Conservation (phyloP, 2,888 invertebrate genomes). For the Cheilosia vernalis region DNA sequence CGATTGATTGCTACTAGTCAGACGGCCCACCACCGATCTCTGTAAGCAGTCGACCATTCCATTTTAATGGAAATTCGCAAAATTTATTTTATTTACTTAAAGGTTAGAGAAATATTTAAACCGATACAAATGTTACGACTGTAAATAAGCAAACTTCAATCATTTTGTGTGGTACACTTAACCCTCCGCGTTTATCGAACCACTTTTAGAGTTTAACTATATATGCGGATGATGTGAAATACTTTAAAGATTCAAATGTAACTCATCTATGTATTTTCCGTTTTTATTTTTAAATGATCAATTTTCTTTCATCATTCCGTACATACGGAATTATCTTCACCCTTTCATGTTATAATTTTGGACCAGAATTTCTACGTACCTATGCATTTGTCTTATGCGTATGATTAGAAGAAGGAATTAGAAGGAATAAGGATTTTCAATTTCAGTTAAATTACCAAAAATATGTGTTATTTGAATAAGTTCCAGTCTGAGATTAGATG, state of each 20-base stretch:
- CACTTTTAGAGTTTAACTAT: slow-evolving; percentile 19
- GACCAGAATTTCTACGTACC: neutral
- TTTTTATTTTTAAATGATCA: slow-evolving; percentile 37
- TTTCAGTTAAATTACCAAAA: no score
- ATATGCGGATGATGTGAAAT: slow-evolving; percentile 58
- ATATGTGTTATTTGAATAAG: no score
- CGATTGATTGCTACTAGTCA: slow-evolving; percentile 26
- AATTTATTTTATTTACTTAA: slow-evolving; percentile 43
- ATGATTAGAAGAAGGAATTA: neutral
- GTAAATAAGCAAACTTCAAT: slow-evolving; percentile 54
- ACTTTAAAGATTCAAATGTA: slow-evolving; percentile 42
- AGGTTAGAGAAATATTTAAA: slow-evolving; percentile 46
- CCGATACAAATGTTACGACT: slow-evolving; percentile 7
- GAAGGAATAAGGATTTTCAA: neutral
- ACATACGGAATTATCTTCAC: slow-evolving; percentile 27
- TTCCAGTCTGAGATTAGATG: no score
- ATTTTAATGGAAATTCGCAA: slow-evolving; percentile 48
- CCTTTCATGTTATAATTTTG: neutral
- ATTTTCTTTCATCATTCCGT: slow-evolving; percentile 48
- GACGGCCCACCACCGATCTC: neutral
- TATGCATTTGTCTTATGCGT: neutral
- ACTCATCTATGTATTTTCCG: slow-evolving; percentile 49
- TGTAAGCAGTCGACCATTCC: slow-evolving; percentile 43
- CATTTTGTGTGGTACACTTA: slow-evolving; percentile 40
- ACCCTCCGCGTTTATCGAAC: neutral